These are phyloP conservation scores for Nasonia oneida DNA, from an alignment of 2,888 invertebrate genomes.

Conservation along the genomic window DNA sequence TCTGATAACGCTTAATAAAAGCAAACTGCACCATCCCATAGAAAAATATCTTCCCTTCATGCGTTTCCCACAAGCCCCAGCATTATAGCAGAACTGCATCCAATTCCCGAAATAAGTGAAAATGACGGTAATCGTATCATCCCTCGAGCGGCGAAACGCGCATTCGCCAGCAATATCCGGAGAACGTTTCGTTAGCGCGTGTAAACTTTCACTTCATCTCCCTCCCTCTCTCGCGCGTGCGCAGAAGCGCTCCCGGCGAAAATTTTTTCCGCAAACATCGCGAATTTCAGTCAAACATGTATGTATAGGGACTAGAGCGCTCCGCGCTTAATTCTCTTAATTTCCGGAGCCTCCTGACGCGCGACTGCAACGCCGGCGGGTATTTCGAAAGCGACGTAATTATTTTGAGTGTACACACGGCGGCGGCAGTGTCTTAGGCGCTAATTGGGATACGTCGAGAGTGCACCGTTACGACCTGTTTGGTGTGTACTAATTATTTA, in stretches of 20 bases:
- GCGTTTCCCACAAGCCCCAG: neutral
- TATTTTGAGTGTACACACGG: neutral
- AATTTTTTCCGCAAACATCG: neutral
- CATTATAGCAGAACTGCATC: neutral
- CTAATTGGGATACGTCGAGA: neutral
- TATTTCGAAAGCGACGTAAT: neutral
- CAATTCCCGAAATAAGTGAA: neutral
- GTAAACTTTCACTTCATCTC: neutral
- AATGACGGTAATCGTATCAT: neutral
- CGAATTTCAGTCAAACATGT: neutral
- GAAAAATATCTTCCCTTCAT: neutral
- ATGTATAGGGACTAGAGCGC: neutral
- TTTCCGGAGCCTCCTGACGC: neutral
- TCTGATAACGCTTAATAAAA: neutral
- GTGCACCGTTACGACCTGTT: neutral
- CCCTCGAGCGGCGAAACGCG: neutral
- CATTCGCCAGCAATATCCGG: neutral
- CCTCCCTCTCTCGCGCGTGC: neutral
- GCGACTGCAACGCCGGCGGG: neutral
- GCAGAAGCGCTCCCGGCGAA: neutral
- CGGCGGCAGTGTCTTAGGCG: neutral
- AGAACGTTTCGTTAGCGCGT: neutral
- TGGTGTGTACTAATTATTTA: neutral
- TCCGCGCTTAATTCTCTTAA: neutral
- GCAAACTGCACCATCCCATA: neutral